Evolutionary conservation across 2,797 vertebrate species (phyloP), one percentile per base, ranked within the genome.

Genomic region (Synanceia verrucosa): DNA sequence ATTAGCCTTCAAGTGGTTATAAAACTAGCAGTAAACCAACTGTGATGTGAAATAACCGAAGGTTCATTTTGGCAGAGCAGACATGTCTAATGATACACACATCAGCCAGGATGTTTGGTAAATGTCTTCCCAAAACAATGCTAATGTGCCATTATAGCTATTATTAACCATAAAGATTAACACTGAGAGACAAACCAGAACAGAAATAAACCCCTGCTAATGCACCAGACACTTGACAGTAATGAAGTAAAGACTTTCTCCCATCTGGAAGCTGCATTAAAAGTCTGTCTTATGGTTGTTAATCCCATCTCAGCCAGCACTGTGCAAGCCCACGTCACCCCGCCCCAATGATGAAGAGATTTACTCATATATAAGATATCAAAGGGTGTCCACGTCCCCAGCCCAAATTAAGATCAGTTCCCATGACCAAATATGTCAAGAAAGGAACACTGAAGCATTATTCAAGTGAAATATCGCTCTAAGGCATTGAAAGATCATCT

Each of bases 221-320:
- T 77, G 60, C 69, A 84, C 73, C 75, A 73, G 83, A 75, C 72
- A 77, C 77, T 83, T 81, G 83, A 88, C 86, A 84, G 80, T 84
- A 87, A 88, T 88, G 80, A 81, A 83, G 68, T 73, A 70, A 86
- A 89, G 82, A 87, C 71, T 76, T 66, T 61, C 29, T 57, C 69
- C 84, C 92, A 91, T 93, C 91, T 93, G 93, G 89, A 87, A 83
- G 70, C 68, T 85, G 41, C 85, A 90, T 92, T 86, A 92, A 77
- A 39, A 58, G 77, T 81, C 78, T 69, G 67, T 81, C 57, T 84
- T 65, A 70, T 36, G 67, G 64, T 62, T 87, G 70, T 70, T 88
- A 90, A 91, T 91, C 86, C 82, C 73, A 70, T 79, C 68, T 65
- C 74, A 84, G 75, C 31, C 64, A 53, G 58, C 69, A 64, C 60